Percentiles rank a stretch among this genome's conserved stretches.
Conservation (phyloP, 2,888 invertebrate genomes). For the Pterostichus niger region DNA sequence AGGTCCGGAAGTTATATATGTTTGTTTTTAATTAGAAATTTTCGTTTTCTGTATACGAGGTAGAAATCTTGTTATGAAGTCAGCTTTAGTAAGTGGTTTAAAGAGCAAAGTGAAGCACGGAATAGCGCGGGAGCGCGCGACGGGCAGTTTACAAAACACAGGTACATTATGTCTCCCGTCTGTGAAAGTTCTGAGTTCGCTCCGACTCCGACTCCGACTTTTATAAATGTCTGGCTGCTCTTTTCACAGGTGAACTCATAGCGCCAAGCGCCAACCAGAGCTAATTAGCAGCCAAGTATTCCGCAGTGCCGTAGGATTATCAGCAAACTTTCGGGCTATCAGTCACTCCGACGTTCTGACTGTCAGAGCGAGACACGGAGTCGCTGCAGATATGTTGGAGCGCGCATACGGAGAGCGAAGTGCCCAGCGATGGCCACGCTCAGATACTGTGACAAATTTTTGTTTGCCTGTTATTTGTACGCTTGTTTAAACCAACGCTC, state of each 20-base stretch:
- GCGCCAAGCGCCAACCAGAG: conserved; percentile 53
- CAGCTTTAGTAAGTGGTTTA: no score
- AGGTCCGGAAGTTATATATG: no score
- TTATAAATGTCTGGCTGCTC: conserved; percentile 62
- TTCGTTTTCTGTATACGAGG: background rate
- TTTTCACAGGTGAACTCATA: conserved; percentile 60
- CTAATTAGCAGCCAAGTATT: conserved; percentile 64
- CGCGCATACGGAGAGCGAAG: no score
- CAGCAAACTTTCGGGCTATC: conserved; percentile 64
- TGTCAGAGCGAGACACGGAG: conserved; percentile 50
- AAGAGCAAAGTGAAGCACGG: no score
- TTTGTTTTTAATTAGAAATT: no score
- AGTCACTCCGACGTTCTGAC: conserved; percentile 58
- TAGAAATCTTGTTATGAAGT: background rate
- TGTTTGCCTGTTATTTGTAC: conserved; percentile 42
- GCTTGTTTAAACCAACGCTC: background rate
- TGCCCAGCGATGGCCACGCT: background rate
- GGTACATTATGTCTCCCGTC: conserved; percentile 50
- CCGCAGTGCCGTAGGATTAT: conserved; percentile 60
- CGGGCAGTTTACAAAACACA: conserved; percentile 54
- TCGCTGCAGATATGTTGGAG: conserved; percentile 34
- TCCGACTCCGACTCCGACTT: conserved; percentile 42
- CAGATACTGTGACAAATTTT: conserved; percentile 56
- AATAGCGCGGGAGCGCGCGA: background rate
- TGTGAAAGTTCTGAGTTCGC: conserved; percentile 42